These are phyloP conservation scores for Nothura maculosa DNA, from an alignment of 2,797 vertebrate species.

Conservation along the genomic window DNA sequence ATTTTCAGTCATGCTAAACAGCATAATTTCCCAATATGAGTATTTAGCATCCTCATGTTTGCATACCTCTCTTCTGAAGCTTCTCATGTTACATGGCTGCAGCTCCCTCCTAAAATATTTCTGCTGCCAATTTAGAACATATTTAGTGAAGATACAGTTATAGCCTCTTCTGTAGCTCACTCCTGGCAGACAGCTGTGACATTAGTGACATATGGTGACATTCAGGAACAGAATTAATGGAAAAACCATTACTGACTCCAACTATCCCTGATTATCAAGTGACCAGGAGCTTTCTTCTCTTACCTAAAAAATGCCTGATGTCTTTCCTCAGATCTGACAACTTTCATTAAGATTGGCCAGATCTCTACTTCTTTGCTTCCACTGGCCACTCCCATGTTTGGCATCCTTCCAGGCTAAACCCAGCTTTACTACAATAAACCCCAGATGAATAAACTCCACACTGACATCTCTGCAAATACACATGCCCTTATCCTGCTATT, in stretches of 20 bases:
- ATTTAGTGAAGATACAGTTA: not conserved
- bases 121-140: not conserved
- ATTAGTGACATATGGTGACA: fast-evolving
- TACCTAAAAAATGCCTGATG: not conserved
- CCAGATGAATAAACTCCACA: not conserved
- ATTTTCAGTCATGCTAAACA: not conserved
- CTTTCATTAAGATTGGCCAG: not conserved
- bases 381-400: not conserved
- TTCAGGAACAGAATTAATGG: not conserved
- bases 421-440: not conserved
- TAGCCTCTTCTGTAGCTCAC: not conserved
- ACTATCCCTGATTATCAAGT: not conserved
- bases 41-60: not conserved
- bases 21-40: not conserved
- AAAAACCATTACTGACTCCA: not conserved
- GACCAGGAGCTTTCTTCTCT: not conserved
- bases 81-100: not conserved
- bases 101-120: not conserved
- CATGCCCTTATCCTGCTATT: not conserved
- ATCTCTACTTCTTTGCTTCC: not conserved
- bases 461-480: not conserved
- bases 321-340: not conserved
- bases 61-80: not conserved
- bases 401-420: not conserved
- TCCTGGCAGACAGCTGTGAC: not conserved